Evolutionary conservation across 2,888 invertebrate genomes (phyloP), one percentile per base, ranked within the genome.

Genomic region (Drosophila testacea): DNA sequence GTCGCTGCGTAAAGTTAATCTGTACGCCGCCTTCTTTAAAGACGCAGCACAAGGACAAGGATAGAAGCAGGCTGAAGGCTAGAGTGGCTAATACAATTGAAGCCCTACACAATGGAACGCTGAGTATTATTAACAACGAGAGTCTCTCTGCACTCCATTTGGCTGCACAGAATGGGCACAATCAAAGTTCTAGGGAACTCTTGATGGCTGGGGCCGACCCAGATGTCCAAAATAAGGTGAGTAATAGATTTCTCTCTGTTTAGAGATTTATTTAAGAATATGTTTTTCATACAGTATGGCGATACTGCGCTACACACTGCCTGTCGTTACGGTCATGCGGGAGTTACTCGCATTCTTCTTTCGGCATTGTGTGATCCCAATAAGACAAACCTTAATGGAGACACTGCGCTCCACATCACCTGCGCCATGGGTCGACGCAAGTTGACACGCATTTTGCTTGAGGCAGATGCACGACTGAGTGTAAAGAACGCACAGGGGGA

Each of bases 91-190:
- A 89, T 60, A 90, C 90, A 5, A 84, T 88, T 32, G 91, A 91
- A 52, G 94, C 95, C 51, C 94, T 95, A 82, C 94, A 95, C 79
- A 94, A 95, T 57, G 95, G 95, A 16, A 93, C 94, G 67, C 91
- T 95, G 69, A 94, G 94, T 73, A 94, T 94, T 66, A 94, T 95
- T 90, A 97, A 97, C 93, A 95, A 96, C 83, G 97, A 97, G 52
- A 98, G 98, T 6, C 98, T 98, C 93, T 96, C 97, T 13, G 95
- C 98, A n/a, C 94, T 99, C 47, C 99, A 99, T 93, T 94, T 99
- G 79, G 96, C 98, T 69, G 97, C 98, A 86, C 98, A 99, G 94
- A 98, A 98, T 93, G 98, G 98, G 0, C 98, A 98, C 93, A 99
- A 98, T 93, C 98, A 98, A 93, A 96, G 97, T 80, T 97, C 97